phyloP scores from a whole-genome alignment of 2,797 vertebrate species.

The Coregonus ussuriensis region DNA sequence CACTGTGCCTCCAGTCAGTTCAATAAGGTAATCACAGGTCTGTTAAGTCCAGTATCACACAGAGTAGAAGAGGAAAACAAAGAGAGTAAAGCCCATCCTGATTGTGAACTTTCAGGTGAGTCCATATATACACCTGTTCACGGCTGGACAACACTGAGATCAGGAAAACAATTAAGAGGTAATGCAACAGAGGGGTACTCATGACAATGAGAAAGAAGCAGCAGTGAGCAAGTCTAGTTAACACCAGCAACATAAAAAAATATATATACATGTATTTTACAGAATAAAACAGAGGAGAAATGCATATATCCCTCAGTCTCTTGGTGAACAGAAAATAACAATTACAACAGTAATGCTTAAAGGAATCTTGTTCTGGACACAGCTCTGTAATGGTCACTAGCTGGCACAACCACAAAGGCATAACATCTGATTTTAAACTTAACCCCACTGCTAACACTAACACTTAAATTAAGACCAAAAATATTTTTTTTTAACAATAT shows the following conservation, averaged over 20 bases:
- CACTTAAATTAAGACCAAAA: no score
- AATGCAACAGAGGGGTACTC: neutral
- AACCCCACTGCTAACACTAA: no score
- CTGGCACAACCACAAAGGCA: no score
- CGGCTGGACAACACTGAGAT: slow-evolving; percentile 52
- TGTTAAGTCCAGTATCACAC: slow-evolving; percentile 22
- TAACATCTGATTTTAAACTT: no score
- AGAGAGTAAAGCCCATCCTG: neutral
- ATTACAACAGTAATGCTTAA: slow-evolving; percentile 61
- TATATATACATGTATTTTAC: slow-evolving; percentile 34
- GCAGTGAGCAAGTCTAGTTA: slow-evolving; percentile 42
- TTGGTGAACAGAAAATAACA: slow-evolving; percentile 46
- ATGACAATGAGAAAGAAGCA: slow-evolving; percentile 47
- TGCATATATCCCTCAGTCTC: slow-evolving; percentile 40
- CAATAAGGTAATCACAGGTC: slow-evolving; percentile 9
- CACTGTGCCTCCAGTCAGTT: slow-evolving; percentile 35
- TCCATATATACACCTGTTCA: slow-evolving; percentile 30
- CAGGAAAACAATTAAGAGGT: neutral
- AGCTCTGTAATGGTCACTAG: no score
- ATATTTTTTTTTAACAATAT: no score
- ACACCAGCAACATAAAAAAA: slow-evolving; percentile 51
- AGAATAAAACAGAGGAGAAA: slow-evolving; percentile 41
- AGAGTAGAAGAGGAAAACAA: slow-evolving; percentile 32
- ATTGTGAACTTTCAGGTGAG: neutral
- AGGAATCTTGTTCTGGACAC: slow-evolving; percentile 34